These are phyloP conservation scores for Macrotus californicus DNA, from an alignment of 2,113 vertebrate species.

Conservation along the genomic window DNA sequence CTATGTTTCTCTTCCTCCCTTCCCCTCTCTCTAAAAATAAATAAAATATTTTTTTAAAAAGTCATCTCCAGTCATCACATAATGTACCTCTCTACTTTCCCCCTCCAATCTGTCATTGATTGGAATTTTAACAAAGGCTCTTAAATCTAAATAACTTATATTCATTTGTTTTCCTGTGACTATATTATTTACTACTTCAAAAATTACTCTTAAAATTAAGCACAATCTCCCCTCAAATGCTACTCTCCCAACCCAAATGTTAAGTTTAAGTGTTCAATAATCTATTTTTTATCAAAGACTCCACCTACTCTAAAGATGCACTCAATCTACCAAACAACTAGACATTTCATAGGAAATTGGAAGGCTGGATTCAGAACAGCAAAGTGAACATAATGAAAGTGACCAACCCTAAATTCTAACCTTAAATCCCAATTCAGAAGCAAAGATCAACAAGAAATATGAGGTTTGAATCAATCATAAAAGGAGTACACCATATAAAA, in stretches of 20 bases:
- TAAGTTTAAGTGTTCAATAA: background rate
- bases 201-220: conserved; percentile 5
- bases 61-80: background rate
- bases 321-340: background rate
- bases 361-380: background rate
- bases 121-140: conserved; percentile 9
- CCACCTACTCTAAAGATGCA: background rate
- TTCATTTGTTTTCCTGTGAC: background rate
- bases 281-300: conserved; percentile 20
- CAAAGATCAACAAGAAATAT: conserved; percentile 3
- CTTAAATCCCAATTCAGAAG: conserved; percentile 8
- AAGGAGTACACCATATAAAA: background rate
- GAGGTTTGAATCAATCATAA: background rate
- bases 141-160: conserved; percentile 14
- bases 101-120: background rate
- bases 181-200: background rate
- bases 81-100: background rate
- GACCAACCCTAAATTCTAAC: background rate
- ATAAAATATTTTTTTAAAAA: background rate
- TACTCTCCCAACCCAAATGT: background rate
- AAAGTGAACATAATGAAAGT: background rate
- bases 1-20: no score
- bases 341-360: background rate
- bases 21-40: no score
- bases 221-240: background rate